phyloP scores from a whole-genome alignment of 2,888 invertebrate species.

The Pachymerium ferrugineum region DNA sequence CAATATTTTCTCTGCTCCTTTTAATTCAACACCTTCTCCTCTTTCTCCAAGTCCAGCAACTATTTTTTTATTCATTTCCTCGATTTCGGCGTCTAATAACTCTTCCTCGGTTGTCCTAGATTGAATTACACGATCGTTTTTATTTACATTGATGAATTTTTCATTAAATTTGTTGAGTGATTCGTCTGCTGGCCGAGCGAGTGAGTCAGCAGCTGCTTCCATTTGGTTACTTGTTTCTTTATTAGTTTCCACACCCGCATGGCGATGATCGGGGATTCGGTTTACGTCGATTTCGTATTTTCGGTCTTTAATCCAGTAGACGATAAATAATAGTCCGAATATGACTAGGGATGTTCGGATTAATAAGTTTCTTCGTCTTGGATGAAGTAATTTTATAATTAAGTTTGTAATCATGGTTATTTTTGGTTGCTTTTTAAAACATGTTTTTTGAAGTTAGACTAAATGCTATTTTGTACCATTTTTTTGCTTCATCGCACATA shows the following conservation, averaged over 20 bases:
- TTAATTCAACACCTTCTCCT: slow-evolving; percentile 62
- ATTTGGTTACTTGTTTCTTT: neutral
- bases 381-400: neutral
- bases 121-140: neutral
- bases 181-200: neutral
- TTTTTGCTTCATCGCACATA: neutral
- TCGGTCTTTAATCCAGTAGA: neutral
- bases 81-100: slow-evolving; percentile 17
- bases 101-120: slow-evolving; percentile 10
- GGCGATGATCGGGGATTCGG: neutral
- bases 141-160: neutral
- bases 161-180: neutral
- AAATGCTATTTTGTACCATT: neutral
- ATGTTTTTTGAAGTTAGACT: neutral
- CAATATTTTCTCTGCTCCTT: slow-evolving; percentile 58
- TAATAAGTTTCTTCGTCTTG: neutral
- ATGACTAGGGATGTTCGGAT: neutral
- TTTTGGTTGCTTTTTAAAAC: no score
- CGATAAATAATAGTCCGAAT: neutral
- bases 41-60: slow-evolving; percentile 65
- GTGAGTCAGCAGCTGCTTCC: neutral
- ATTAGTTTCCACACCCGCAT: neutral
- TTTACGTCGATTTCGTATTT: neutral
- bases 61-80: neutral
- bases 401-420: neutral